These are phyloP conservation scores for Clarias fuscus DNA, from an alignment of 2,797 vertebrate species.

Conservation along the genomic window DNA sequence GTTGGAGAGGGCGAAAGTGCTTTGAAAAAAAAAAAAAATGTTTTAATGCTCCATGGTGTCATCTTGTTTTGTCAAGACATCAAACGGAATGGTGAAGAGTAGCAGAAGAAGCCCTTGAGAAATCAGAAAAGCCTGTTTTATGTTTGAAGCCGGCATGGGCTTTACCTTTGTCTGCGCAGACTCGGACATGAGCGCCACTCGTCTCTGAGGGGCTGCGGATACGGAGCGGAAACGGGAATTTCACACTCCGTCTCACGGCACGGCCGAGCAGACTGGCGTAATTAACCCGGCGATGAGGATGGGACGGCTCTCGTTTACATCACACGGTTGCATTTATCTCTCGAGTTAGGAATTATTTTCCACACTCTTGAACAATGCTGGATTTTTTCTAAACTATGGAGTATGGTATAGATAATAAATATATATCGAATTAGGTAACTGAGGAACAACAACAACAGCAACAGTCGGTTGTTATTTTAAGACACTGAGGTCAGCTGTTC, in stretches of 20 bases:
- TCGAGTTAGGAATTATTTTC: too few relatives aligned
- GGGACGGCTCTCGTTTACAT: conserved; percentile 61
- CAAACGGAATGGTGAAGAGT: conserved; percentile 95
- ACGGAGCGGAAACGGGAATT: conserved; percentile 66
- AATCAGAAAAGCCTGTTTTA: conserved; percentile 82
- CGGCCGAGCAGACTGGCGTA: conserved; percentile 63
- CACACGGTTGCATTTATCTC: background rate
- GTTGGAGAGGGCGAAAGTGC: conserved; percentile 67
- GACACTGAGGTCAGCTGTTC: too few relatives aligned
- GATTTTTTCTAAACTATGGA: too few relatives aligned
- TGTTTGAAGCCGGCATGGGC: conserved; percentile 80
- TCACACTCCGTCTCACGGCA: conserved; percentile 62
- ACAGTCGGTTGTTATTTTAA: too few relatives aligned
- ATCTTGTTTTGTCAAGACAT: conserved; percentile 94
- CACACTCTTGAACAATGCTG: too few relatives aligned
- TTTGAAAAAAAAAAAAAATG: background rate
- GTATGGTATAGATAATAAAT: too few relatives aligned
- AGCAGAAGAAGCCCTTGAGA: conserved; percentile 90
- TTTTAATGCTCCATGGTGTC: conserved; percentile 92
- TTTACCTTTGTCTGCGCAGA: conserved; percentile 53
- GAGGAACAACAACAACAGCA: too few relatives aligned
- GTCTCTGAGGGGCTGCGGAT: conserved; percentile 34
- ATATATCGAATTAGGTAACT: too few relatives aligned
- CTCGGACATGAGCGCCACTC: conserved; percentile 13
- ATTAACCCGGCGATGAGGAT: conserved; percentile 63